These are phyloP conservation scores for Hydrolagus affinis DNA, from an alignment of 2,113 vertebrate genomes.

Conservation along the genomic window DNA sequence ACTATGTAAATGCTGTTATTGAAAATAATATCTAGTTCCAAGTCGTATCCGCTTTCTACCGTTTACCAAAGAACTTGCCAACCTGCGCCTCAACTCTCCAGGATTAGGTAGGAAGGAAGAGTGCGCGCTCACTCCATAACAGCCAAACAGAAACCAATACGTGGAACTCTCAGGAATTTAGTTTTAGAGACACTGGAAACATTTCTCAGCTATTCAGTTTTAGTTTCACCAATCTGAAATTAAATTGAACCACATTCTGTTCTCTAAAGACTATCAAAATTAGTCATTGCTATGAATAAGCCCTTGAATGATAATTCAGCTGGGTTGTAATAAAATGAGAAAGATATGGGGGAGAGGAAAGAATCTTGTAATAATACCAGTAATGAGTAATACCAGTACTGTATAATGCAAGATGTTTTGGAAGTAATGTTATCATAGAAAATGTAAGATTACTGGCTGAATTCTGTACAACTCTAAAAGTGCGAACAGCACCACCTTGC, in stretches of 20 bases:
- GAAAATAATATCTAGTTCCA: neutral
- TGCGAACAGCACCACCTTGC: neutral
- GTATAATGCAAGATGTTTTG: neutral
- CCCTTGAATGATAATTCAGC: neutral
- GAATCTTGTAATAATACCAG: neutral
- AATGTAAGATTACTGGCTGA: neutral
- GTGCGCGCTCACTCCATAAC: too few species aligned
- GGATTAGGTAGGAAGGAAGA: too few species aligned
- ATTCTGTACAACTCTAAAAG: neutral
- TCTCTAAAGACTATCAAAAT: neutral
- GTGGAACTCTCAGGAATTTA: too few species aligned
- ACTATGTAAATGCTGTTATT: neutral
- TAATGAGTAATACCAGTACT: conserved; percentile 14
- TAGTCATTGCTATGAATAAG: neutral
- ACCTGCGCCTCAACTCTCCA: too few species aligned
- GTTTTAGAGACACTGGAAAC: too few species aligned
- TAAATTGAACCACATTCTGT: neutral
- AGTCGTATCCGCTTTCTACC: neutral
- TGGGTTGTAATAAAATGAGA: neutral
- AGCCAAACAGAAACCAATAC: too few species aligned
- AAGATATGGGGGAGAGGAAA: neutral
- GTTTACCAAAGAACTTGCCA: neutral
- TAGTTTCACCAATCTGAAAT: neutral
- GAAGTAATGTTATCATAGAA: neutral
- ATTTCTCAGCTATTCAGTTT: neutral